Conservation (phyloP, 1,140 invertebrate species). For the Ctenoplectra terminalis region DNA sequence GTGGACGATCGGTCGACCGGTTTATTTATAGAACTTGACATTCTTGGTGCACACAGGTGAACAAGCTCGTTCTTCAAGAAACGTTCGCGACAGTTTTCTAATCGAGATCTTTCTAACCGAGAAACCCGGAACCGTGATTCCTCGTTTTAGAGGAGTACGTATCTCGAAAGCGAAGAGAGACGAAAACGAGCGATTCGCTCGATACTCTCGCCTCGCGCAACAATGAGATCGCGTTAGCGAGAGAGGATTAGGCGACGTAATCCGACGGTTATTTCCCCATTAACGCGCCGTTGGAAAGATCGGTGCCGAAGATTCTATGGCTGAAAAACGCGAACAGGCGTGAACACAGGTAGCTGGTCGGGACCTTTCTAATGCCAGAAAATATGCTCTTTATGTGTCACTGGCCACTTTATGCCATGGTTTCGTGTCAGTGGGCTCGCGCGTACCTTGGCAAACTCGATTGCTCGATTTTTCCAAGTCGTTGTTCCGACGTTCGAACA, state of each 20-base stretch:
- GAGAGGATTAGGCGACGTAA: conserved; percentile 68
- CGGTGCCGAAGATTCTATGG: conserved; percentile 70
- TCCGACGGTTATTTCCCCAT: conserved; percentile 70
- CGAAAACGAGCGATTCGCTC: conserved; percentile 21
- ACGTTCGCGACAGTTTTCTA: no score
- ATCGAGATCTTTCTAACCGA: no score
- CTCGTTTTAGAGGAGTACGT: no score
- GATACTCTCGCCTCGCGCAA: conserved; percentile 36
- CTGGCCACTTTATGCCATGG: conserved; percentile 78
- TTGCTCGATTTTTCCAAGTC: no score
- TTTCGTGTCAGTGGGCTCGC: conserved; percentile 62
- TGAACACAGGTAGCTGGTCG: conserved; percentile 79
- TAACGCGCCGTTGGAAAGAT: conserved; percentile 63
- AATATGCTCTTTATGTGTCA: conserved; percentile 83
- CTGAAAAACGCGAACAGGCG: conserved; percentile 69
- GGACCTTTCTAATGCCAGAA: conserved; percentile 75
- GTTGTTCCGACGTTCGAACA: no score
- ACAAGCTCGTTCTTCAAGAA: not conserved
- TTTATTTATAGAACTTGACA: conserved; percentile 67
- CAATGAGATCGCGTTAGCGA: conserved; percentile 69
- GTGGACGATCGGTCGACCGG: conserved; percentile 41
- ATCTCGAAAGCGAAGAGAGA: conserved; percentile 4
- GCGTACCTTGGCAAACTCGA: no score
- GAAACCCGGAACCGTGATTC: no score
- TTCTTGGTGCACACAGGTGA: conserved; percentile 56